These are phyloP conservation scores for Epizoanthus fatuus DNA, from an alignment of 92 coral and sea anemone species.

Conservation along the genomic window DNA sequence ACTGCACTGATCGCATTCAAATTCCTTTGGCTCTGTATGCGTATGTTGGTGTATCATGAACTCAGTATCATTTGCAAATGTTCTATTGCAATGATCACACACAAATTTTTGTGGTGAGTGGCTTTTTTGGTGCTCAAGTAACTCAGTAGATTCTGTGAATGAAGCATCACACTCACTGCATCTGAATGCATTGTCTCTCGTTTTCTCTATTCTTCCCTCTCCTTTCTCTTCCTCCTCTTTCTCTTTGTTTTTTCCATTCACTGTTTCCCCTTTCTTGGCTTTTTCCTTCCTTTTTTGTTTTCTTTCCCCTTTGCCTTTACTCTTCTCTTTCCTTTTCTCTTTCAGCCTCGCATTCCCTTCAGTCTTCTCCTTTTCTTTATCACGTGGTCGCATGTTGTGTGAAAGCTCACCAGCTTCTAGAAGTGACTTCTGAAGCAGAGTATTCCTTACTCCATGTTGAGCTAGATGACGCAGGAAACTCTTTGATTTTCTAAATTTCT, in stretches of 20 bases:
- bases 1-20: slow-evolving; percentile 4
- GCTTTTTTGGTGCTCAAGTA: too few relatives aligned
- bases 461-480: not conserved
- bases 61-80: not conserved
- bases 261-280: not conserved
- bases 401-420: slow-evolving; percentile 37
- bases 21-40: not conserved
- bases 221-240: not conserved
- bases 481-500: slow-evolving; percentile 9
- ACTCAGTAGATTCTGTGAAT: not conserved
- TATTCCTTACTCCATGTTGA: not conserved
- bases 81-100: slow-evolving; percentile 5
- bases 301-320: not conserved
- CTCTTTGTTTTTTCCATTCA: not conserved
- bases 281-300: not conserved
- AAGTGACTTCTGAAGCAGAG: slow-evolving; percentile 34
- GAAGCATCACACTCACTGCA: not conserved
- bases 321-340: not conserved
- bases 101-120: not conserved
- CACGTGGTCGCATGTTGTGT: slow-evolving; percentile 36
- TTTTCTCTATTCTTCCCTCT: not conserved
- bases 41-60: not conserved
- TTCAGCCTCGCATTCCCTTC: not conserved
- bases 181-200: not conserved
- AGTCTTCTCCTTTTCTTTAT: not conserved